These are phyloP conservation scores for Montipora cactus DNA, from an alignment of 64 coral and sea anemone genomes.

Conservation along the genomic window DNA sequence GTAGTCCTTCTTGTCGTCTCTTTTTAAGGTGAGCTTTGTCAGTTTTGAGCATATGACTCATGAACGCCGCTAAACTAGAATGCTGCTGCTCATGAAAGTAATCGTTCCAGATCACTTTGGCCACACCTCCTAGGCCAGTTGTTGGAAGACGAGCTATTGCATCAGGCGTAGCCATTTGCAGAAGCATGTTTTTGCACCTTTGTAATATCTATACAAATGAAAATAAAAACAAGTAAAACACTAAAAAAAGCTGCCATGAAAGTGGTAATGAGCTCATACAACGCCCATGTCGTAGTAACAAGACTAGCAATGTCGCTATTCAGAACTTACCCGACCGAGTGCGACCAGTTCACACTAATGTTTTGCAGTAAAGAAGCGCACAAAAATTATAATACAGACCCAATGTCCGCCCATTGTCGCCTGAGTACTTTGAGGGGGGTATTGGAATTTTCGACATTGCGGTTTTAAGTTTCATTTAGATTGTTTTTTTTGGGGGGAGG, in stretches of 20 bases:
- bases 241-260: not conserved
- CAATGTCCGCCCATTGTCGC: no score
- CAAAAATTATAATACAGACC: no score
- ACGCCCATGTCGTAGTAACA: not conserved
- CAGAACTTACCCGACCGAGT: no score
- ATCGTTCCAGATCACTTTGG: slow-evolving; percentile 46
- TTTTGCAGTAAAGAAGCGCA: no score
- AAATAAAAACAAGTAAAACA: not conserved
- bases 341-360: no score
- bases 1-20: slow-evolving; percentile 49
- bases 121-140: slow-evolving; percentile 35
- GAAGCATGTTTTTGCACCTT: slow-evolving; percentile 56
- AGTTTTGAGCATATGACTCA: slow-evolving; percentile 33
- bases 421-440: no score
- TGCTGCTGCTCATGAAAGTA: slow-evolving; percentile 80
- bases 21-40: not conserved
- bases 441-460: no score
- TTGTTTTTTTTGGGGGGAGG: no score
- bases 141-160: slow-evolving; percentile 73
- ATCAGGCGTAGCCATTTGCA: slow-evolving; percentile 84
- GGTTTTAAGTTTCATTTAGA: no score
- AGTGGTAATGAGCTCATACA: not conserved
- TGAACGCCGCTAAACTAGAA: slow-evolving; percentile 60
- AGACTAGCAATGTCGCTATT: not conserved
- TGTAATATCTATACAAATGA: slow-evolving; percentile 20